These are phyloP conservation scores for Protobothrops flavoviridis DNA, from an alignment of 2,113 vertebrate species.

Conservation along the genomic window DNA sequence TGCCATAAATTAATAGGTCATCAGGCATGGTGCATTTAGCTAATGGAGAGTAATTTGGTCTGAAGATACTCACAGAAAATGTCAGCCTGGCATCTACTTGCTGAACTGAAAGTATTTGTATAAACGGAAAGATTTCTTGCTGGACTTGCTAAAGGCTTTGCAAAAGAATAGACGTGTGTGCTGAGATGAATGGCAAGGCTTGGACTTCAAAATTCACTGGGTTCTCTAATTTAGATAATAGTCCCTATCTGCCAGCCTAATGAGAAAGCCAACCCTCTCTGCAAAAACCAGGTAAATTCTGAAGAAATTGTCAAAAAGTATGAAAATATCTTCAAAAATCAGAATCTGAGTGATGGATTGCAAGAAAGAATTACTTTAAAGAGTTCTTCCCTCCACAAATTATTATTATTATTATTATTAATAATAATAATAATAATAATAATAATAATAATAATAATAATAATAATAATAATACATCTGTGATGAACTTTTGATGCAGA, in stretches of 20 bases:
- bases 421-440: background rate
- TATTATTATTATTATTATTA: background rate
- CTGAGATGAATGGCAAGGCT: background rate
- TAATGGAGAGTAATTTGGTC: constrained; percentile 42
- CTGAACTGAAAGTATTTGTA: constrained; percentile 16
- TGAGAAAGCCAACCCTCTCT: background rate
- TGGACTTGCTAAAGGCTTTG: background rate
- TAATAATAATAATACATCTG: no score
- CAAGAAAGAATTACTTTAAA: background rate
- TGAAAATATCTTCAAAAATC: background rate
- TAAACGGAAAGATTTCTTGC: background rate
- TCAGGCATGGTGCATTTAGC: constrained; percentile 51
- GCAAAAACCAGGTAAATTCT: background rate
- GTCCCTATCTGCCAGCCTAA: background rate
- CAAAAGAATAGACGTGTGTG: background rate
- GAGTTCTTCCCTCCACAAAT: background rate
- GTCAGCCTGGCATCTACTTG: constrained; percentile 37
- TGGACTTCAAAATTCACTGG: background rate
- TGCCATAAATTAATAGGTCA: constrained; percentile 56
- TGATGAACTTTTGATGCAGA: background rate
- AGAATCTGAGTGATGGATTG: background rate
- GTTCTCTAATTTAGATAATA: background rate
- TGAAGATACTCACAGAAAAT: constrained; percentile 32
- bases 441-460: background rate
- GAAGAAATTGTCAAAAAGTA: background rate